Percentiles rank a stretch among this genome's conserved stretches.
Evolutionary conservation across 92 coral and sea anemone genomes (phyloP).

Genomic region (Epizoanthus ramosus): DNA sequence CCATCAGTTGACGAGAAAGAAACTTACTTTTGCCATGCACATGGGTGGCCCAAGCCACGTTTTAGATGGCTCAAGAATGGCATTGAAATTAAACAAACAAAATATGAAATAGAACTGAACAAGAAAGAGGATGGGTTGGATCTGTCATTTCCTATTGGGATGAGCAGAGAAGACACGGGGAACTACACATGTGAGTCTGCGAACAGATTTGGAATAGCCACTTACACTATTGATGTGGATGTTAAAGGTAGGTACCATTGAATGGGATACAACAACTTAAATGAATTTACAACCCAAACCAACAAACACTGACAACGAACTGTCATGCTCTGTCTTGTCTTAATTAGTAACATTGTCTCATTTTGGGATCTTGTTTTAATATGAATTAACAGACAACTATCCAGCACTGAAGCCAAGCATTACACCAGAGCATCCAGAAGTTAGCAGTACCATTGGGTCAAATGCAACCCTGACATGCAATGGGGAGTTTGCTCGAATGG

Average conservation of each 20-base stretch:
- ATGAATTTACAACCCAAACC: too few species aligned
- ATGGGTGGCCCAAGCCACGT: constrained; percentile 29
- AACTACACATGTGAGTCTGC: constrained; percentile 31
- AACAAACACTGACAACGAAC: too few species aligned
- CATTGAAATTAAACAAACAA: not conserved
- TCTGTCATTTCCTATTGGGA: not conserved
- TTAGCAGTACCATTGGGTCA: constrained; percentile 7
- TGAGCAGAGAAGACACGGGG: constrained; percentile 17
- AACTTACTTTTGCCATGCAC: constrained; percentile 22
- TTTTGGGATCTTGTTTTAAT: not conserved
- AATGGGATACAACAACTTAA: too few species aligned
- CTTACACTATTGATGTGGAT: not conserved
- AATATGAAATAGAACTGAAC: not conserved
- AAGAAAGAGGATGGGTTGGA: constrained; percentile 4
- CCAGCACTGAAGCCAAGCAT: not conserved
- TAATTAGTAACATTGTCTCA: not conserved
- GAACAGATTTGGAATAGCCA: constrained; percentile 3
- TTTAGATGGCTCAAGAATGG: constrained; percentile 41
- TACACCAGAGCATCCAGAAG: not conserved
- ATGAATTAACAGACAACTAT: not conserved
- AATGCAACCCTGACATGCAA: constrained; percentile 8
- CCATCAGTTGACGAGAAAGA: not conserved
- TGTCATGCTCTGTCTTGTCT: too few species aligned
- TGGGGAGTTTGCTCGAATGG: not conserved
- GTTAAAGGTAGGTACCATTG: not conserved